Conservation (phyloP, 2,113 vertebrate genomes). For the Scalopus aquaticus region DNA sequence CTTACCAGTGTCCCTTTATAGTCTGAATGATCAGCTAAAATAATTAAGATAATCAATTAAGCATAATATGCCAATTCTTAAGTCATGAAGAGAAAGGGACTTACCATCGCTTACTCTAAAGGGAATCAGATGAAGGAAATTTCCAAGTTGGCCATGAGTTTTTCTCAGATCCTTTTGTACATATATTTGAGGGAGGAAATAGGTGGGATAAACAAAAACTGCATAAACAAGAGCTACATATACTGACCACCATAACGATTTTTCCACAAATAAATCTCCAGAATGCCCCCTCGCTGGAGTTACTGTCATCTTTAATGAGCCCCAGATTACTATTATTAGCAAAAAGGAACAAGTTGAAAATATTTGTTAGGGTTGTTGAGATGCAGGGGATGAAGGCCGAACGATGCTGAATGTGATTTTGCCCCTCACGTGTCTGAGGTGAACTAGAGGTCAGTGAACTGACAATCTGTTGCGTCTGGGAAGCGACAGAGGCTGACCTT, state of each 20-base stretch:
- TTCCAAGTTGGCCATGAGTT: not conserved
- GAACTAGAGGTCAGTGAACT: not conserved
- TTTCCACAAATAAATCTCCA: slow-evolving; percentile 53
- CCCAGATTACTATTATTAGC: slow-evolving; percentile 59
- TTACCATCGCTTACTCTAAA: not conserved
- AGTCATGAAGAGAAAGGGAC: not conserved
- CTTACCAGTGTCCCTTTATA: not conserved
- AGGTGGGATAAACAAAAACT: slow-evolving; percentile 18
- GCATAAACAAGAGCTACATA: slow-evolving; percentile 66
- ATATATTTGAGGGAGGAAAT: not conserved
- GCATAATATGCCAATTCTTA: not conserved
- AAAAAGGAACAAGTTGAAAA: slow-evolving; percentile 54
- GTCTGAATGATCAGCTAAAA: not conserved
- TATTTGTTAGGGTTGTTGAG: slow-evolving; percentile 34
- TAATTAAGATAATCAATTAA: not conserved
- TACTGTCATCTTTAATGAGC: slow-evolving; percentile 74
- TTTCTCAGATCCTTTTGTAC: not conserved
- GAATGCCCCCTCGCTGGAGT: slow-evolving; percentile 54
- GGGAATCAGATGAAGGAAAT: not conserved
- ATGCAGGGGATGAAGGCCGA: not conserved
- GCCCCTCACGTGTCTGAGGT: not conserved
- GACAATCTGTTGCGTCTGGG: not conserved
- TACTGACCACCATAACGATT: slow-evolving; percentile 70
- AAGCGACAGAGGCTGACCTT: not conserved
- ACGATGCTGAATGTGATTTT: not conserved